Conservation (phyloP, 2,888 invertebrate genomes). For the Sphinx pinastri region DNA sequence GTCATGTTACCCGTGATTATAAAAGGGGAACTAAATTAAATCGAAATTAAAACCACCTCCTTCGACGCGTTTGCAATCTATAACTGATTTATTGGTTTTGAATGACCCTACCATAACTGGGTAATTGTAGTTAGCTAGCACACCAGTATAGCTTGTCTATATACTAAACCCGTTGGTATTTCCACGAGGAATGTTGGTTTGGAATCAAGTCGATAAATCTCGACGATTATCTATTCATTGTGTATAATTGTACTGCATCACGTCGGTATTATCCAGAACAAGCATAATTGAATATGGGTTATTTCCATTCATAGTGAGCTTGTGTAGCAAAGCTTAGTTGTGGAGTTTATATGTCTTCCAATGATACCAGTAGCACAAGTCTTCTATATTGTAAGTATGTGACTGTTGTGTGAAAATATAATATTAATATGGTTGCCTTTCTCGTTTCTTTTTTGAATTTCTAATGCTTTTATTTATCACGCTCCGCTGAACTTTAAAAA, state of each 20-base stretch:
- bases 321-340: too few relatives aligned
- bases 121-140: conserved; percentile 15
- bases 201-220: conserved; percentile 25
- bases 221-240: conserved; percentile 19
- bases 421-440: too few relatives aligned
- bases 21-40: conserved; percentile 1
- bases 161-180: conserved; percentile 25
- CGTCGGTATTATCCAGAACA: conserved; percentile 13
- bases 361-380: too few relatives aligned
- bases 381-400: too few relatives aligned
- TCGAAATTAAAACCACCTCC: conserved; percentile 10
- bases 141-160: conserved; percentile 16
- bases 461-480: too few relatives aligned
- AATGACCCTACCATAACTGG: conserved; percentile 25
- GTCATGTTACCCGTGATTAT: neutral
- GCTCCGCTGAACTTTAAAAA: too few relatives aligned
- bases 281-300: conserved; percentile 22
- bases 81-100: conserved; percentile 21
- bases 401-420: too few relatives aligned
- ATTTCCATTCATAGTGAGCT: conserved; percentile 1
- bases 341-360: too few relatives aligned
- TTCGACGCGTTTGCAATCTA: conserved; percentile 17
- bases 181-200: conserved; percentile 25
- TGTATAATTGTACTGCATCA: conserved; percentile 20
- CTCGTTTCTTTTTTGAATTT: too few relatives aligned